Evolutionary conservation across 2,888 invertebrate genomes (phyloP), one percentile per base, ranked within the genome.

Genomic region (Euphydryas editha): DNA sequence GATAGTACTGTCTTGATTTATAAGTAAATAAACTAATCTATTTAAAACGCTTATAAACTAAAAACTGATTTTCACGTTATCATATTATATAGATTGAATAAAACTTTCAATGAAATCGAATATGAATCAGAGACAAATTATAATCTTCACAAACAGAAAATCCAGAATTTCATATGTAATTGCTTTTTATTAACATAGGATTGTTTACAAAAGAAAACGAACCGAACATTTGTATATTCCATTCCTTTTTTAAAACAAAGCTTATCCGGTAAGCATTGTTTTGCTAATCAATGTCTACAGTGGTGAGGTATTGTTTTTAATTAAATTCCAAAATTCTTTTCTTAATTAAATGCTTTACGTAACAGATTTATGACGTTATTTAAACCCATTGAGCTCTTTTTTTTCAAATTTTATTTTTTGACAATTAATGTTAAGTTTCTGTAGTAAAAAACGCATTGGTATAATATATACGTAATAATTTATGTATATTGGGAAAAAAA

Each of bases 271-370:
- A n/a, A 44, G 24, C 62, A 39, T 62, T 62, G 57, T 62, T 57
- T 55, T 21, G 47, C 57, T 62, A 62, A 62, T 62, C 62, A 62
- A 57, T 62, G 62, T 46, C 57, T 55, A 57, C 62, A 62, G 36
- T 36, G 55, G 37, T 36, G 55, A 47, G 62, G 62, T 47, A 57
- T 62, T 55, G 17, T 47, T 57, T 57, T 13, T 62, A 57, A 62
- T 62, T 57, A 57, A 62, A 62, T 39, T 37, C 24, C 21, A 47
- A 62, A 56, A 57, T 57, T 44, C 47, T 57, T 62, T 62, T 62
- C 18, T 37, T 57, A 57, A 62, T 62, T 62, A 39, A 57, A 57
- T 13, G 62, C 55, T 39, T 57, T 57, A 46, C 36, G 20, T 56
- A 47, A n/a, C 62, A 8, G 30, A 30, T 20, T 62, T 62, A 55